Percentiles rank a stretch among this genome's conserved stretches.
Evolutionary conservation across 2,888 invertebrate genomes (phyloP).

Genomic region (Cantharis rufa): DNA sequence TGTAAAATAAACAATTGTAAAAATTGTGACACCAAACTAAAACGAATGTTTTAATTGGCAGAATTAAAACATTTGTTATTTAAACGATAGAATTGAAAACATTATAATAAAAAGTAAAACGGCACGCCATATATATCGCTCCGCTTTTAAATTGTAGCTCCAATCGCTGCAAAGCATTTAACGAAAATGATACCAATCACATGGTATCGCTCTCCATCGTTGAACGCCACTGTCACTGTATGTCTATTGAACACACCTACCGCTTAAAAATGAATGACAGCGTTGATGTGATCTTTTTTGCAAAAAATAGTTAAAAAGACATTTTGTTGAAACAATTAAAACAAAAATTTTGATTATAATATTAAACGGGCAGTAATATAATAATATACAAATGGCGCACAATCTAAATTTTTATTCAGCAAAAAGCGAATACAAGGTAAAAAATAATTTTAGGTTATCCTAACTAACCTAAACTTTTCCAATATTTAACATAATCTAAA

Average conservation of each 20-base stretch:
- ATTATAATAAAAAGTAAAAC: too few relatives aligned
- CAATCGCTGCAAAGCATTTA: too few relatives aligned
- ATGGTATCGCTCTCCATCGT: too few relatives aligned
- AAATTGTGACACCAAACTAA: too few relatives aligned
- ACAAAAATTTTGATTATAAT: background rate
- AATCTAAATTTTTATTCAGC: slow-evolving; percentile 30
- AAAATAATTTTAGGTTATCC: background rate
- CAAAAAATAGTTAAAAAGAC: background rate
- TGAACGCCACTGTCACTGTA: too few relatives aligned
- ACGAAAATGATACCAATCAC: too few relatives aligned
- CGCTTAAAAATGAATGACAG: background rate
- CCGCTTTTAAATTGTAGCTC: too few relatives aligned
- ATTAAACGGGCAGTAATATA: background rate
- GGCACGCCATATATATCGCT: too few relatives aligned
- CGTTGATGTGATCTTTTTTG: background rate
- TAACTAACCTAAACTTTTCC: background rate
- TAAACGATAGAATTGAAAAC: too few relatives aligned
- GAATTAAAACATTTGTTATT: too few relatives aligned
- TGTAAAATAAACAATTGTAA: too few relatives aligned
- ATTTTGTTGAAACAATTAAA: background rate
- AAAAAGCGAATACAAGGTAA: slow-evolving; percentile 33
- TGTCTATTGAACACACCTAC: background rate
- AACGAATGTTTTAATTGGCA: too few relatives aligned
- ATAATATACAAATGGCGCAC: background rate
- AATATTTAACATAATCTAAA: background rate